Conservation (phyloP, 1,140 invertebrate genomes). For the Apis florea region DNA sequence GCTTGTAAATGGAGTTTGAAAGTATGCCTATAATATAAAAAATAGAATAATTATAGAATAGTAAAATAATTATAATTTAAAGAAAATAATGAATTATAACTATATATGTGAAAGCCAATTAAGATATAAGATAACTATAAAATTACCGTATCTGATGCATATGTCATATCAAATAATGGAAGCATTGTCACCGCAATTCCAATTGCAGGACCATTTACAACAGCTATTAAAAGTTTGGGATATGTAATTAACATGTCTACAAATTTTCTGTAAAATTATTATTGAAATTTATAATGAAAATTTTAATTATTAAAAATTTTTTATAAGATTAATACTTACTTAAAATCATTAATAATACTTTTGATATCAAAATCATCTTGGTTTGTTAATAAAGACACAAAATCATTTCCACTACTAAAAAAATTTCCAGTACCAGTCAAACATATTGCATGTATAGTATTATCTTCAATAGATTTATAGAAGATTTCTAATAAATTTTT, state of each 20-base stretch:
- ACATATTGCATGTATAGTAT: slow-evolving; percentile 83
- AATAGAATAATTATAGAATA: no score
- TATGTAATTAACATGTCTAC: slow-evolving; percentile 91
- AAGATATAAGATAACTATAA: slow-evolving; percentile 39
- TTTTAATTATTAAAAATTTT: background rate
- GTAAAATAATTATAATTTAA: background rate
- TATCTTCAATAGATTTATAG: slow-evolving; percentile 84
- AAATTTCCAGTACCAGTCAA: slow-evolving; percentile 90
- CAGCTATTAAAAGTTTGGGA: slow-evolving; percentile 92
- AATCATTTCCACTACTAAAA: slow-evolving; percentile 94
- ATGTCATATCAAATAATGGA: slow-evolving; percentile 93
- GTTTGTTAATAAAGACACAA: slow-evolving; percentile 74
- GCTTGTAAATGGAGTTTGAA: slow-evolving; percentile 91
- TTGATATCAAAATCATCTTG: background rate
- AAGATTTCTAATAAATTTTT: slow-evolving; percentile 83
- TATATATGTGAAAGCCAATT: background rate
- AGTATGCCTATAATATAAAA: slow-evolving; percentile 85
- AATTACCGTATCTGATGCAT: slow-evolving; percentile 87
- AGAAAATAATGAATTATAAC: background rate
- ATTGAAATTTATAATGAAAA: background rate
- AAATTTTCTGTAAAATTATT: slow-evolving; percentile 82
- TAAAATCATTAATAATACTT: slow-evolving; percentile 1
- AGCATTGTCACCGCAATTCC: slow-evolving; percentile 93
- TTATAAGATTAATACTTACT: slow-evolving; percentile 37
- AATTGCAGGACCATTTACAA: slow-evolving; percentile 97